phyloP scores from a whole-genome alignment of 2,888 invertebrate genomes.

The Hermaeophaga mercurialis region DNA sequence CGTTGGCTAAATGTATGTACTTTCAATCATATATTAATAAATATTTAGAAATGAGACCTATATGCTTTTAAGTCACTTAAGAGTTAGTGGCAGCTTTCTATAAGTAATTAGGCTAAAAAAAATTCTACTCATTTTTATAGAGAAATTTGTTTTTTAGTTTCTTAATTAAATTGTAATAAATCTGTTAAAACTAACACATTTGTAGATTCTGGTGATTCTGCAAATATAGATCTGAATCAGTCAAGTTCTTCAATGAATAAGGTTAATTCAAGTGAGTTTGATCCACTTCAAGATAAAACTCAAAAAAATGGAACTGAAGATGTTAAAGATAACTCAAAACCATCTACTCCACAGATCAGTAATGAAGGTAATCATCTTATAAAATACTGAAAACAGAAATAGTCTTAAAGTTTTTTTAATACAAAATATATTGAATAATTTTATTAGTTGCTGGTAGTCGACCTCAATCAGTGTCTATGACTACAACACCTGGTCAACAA shows the following conservation, averaged over 20 bases:
- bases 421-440: background rate
- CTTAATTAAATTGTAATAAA: too few species aligned
- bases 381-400: too few species aligned
- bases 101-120: too few species aligned
- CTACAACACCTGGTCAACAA: constrained; percentile 42
- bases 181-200: too few species aligned
- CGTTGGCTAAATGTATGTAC: too few species aligned
- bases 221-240: constrained; percentile 33
- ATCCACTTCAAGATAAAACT: constrained; percentile 61
- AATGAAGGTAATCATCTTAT: constrained; percentile 36
- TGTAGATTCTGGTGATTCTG: constrained; percentile 29
- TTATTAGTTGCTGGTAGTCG: constrained; percentile 39
- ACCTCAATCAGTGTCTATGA: constrained; percentile 49
- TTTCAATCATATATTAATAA: too few species aligned
- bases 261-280: constrained; percentile 64
- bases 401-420: too few species aligned
- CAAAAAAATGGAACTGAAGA: constrained; percentile 49
- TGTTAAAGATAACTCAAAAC: constrained; percentile 46
- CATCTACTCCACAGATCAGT: constrained; percentile 44
- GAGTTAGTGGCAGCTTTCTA: too few species aligned
- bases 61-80: too few species aligned
- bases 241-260: constrained; percentile 45
- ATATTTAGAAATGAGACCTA: too few species aligned
- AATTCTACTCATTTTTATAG: too few species aligned
- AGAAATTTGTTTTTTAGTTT: too few species aligned